phyloP scores from a whole-genome alignment of 2,888 invertebrate species.

The Pyrrhosoma nymphula region DNA sequence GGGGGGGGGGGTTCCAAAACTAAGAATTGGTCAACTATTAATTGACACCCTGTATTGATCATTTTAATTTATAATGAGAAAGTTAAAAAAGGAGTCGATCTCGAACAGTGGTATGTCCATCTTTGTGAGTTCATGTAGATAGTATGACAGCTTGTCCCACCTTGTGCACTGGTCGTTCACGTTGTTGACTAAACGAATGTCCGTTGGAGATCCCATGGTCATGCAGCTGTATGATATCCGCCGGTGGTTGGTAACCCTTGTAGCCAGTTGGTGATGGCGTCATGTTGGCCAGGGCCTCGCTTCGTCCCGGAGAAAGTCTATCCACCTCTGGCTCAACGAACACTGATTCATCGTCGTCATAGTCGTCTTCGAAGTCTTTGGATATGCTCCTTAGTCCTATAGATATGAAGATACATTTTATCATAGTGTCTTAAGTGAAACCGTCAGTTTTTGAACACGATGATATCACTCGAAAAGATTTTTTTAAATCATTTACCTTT shows the following conservation, averaged over 20 bases:
- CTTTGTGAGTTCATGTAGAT: no score
- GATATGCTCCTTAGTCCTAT: slow-evolving; percentile 41
- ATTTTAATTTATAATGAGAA: no score
- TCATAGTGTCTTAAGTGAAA: not conserved
- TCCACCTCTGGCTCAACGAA: slow-evolving; percentile 75
- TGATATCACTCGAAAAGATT: no score
- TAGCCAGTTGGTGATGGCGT: slow-evolving; percentile 90
- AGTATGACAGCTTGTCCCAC: not conserved
- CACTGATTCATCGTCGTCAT: slow-evolving; percentile 75
- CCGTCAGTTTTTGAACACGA: no score
- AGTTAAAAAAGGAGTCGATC: no score
- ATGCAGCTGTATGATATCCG: slow-evolving; percentile 77
- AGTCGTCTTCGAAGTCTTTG: slow-evolving; percentile 70
- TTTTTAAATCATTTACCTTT: no score
- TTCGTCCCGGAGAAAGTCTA: slow-evolving; percentile 76
- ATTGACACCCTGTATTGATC: no score
- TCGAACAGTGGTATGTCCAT: no score
- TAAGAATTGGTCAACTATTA: no score
- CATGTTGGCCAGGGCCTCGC: slow-evolving; percentile 68
- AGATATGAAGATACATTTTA: not conserved
- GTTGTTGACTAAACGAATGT: slow-evolving; percentile 3
- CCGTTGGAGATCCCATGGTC: slow-evolving; percentile 23
- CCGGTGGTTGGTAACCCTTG: slow-evolving; percentile 88
- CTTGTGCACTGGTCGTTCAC: slow-evolving; percentile 44
- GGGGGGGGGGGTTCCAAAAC: no score